Evolutionary conservation across 2,888 invertebrate genomes (phyloP), one percentile per base, ranked within the genome.

Genomic region (Caenorhabditis uteleia): DNA sequence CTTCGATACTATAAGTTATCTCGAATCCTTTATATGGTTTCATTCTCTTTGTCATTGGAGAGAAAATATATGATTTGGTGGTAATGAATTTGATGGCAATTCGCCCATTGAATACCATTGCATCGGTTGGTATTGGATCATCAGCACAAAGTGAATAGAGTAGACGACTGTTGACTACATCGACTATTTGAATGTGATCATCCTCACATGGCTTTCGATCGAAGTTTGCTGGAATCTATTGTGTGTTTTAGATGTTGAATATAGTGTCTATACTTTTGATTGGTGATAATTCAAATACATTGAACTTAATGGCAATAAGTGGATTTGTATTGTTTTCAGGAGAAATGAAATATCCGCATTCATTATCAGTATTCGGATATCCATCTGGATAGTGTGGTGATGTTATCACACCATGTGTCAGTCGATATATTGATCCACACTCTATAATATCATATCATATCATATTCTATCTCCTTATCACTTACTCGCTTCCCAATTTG

Each of bases 331-430:
- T 67, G n/a, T n/a, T n/a, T 38, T 47, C 47, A 3, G 81, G 77
- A 34, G 75, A 56, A 49, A 81, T 82, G 8, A 76, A 43, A 51
- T 81, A 82, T 14, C 61, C 57, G 51, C 82, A 81, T 3, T 54
- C 20, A 12, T 10, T 14, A 46, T 71, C 60, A 25, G 74, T 58
- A 50, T 81, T 82, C 20, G 78, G 82, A 36, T 82, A 80, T 42
- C 60, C 68, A 18, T 66, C 45, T n/a, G 82, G 82, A 55, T 78
- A 82, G 39, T 73, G 55, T 12, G 82, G 82, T 1, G 82, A 82
- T 2, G 68, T 68, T 40, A 81, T 57, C 12, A 77, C 75, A 18
- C 82, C 80, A 58, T 82, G 77, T 23, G 61, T 70, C 36, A 75
- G 56, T 2, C 54, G 60, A 45, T 55, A 77, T 23, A 62, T 53